Percentiles rank a stretch among this genome's conserved stretches.
phyloP scores from a whole-genome alignment of 2,113 vertebrate genomes.

The Pelecanoides urinatrix region DNA sequence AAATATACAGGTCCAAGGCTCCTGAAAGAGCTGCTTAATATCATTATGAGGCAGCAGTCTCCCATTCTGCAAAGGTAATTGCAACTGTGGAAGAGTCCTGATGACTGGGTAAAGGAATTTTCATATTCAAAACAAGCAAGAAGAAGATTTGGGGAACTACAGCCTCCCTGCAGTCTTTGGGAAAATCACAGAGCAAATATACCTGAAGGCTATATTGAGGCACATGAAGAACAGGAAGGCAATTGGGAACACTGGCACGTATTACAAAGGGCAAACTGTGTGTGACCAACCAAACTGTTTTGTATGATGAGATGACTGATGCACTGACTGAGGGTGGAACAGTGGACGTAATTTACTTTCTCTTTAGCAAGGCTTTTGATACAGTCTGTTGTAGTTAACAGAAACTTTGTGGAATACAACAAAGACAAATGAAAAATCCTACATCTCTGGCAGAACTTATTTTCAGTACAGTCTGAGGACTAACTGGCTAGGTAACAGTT shows the following conservation, averaged over 20 bases:
- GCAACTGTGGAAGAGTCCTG: neutral
- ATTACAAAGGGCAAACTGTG: neutral
- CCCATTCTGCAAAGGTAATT: neutral
- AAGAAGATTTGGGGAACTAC: neutral
- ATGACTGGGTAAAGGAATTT: neutral
- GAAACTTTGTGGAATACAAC: neutral
- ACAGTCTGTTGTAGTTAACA: neutral
- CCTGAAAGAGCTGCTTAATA: neutral
- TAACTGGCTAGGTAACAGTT: neutral
- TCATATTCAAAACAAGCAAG: neutral
- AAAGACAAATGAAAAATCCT: neutral
- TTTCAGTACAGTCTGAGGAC: neutral
- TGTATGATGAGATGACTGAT: neutral
- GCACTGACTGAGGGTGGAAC: neutral
- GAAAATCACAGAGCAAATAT: neutral
- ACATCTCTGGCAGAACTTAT: neutral
- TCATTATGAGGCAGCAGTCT: neutral
- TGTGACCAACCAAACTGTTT: neutral
- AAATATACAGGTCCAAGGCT: neutral
- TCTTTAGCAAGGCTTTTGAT: neutral
- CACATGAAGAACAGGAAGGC: neutral
- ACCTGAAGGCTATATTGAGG: neutral
- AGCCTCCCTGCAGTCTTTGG: neutral
- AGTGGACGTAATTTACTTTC: neutral
- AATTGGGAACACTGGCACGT: neutral